Percentiles rank a stretch among this genome's conserved stretches.
These are phyloP conservation scores for Coreius guichenoti DNA, from an alignment of 2,797 vertebrate species.

Conservation along the genomic window DNA sequence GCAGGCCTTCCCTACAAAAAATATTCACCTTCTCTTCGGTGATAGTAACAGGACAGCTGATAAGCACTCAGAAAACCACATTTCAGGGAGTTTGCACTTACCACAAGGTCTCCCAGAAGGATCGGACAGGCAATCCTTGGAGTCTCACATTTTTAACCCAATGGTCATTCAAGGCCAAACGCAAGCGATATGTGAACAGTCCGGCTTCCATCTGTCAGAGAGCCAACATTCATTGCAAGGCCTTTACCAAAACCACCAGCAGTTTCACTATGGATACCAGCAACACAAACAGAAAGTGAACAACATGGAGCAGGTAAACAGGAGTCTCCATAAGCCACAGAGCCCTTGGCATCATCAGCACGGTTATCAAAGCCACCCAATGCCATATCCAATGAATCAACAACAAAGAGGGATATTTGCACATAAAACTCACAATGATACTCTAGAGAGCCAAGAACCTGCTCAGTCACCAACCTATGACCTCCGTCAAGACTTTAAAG, in stretches of 20 bases:
- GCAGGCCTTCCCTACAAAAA: slow-evolving; percentile 86
- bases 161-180: slow-evolving; percentile 73
- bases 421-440: slow-evolving; percentile 41
- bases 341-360: slow-evolving; percentile 56
- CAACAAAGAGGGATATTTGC: slow-evolving; percentile 37
- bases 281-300: slow-evolving; percentile 65
- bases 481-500: slow-evolving; percentile 54
- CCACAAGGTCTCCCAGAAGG: slow-evolving; percentile 73
- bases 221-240: slow-evolving; percentile 53
- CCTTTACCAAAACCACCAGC: slow-evolving; percentile 61
- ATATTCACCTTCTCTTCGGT: slow-evolving; percentile 78
- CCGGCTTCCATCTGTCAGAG: slow-evolving; percentile 50
- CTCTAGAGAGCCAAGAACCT: slow-evolving; percentile 43
- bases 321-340: slow-evolving; percentile 47
- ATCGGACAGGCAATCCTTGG: slow-evolving; percentile 80
- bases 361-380: slow-evolving; percentile 38
- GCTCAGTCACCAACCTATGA: slow-evolving; percentile 48
- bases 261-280: slow-evolving; percentile 64
- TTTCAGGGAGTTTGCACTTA: slow-evolving; percentile 42
- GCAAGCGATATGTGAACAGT: slow-evolving; percentile 73
- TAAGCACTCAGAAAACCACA: slow-evolving; percentile 44
- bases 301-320: slow-evolving; percentile 43
- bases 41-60: slow-evolving; percentile 65
- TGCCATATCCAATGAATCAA: slow-evolving; percentile 49
- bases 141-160: slow-evolving; percentile 70